Evolutionary conservation across 2,113 vertebrate species (phyloP), one percentile per base, ranked within the genome.

Genomic region (Hemiprocne comata): DNA sequence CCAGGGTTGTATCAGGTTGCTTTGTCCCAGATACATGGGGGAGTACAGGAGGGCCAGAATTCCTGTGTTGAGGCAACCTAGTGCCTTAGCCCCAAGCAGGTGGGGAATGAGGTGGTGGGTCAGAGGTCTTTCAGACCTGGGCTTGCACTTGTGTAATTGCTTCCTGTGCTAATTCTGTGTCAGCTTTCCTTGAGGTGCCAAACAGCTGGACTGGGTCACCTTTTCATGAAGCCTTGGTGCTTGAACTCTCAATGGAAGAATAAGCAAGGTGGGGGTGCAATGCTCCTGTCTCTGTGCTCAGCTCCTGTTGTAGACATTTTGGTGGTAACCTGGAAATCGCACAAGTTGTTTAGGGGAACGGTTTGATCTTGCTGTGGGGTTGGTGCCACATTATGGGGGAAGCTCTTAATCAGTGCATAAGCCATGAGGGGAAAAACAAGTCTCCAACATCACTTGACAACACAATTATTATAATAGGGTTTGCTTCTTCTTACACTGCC

Each of bases 401-500:
- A 94, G 91, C 83, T 95, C 65, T 94, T 83, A 77, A 93, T 93
- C 90, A 46, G 54, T 78, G 65, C 73, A 89, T 84, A 75, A 96
- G 71, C 95, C 1, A 10, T 78, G 58, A 89, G 62, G 89, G 74
- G 65, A 97, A 95, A 96, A 96, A 89, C 87, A 95, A 96, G 93
- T 78, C 89, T 93, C 83, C 80, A 95, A 88, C 94, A 96, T 95
- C 86, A 90, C 95, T 95, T 97, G 94, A 93, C 95, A 97, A 95
- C 92, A 92, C 88, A 93, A 92, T 95, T 95, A 93, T 96, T 96
- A 75, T 94, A 95, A 92, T 90, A 96, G 88, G 76, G 73, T 92
- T 96, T 96, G 88, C 89, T 96, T 94, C 92, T 96, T 95, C 95
- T 92, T 94, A 96, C 94, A 95, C 90, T 96, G 95, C 86, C 94